Conservation (phyloP, 2,113 vertebrate species). For the Heteronetta atricapilla region DNA sequence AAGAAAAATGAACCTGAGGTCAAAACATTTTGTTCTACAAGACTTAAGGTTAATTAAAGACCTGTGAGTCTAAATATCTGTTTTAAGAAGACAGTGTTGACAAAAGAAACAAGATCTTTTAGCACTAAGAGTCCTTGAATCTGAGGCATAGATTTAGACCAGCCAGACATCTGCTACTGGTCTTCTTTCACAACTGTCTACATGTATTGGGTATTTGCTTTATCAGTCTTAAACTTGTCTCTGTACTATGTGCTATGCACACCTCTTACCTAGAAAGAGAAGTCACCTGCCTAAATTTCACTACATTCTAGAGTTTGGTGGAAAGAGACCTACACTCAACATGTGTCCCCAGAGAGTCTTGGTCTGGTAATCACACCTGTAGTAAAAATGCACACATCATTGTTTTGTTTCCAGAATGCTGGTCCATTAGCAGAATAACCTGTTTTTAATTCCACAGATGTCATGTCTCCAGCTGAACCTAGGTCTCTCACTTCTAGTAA, state of each 20-base stretch:
- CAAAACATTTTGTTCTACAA: background rate
- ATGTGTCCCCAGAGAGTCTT: background rate
- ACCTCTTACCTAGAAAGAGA: background rate
- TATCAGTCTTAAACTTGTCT: background rate
- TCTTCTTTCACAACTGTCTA: background rate
- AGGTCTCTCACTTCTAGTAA: background rate
- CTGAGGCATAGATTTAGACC: background rate
- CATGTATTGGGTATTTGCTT: background rate
- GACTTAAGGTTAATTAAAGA: background rate
- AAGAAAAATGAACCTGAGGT: background rate
- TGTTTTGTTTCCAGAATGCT: background rate
- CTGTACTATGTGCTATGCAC: background rate
- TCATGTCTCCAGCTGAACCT: background rate
- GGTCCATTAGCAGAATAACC: background rate
- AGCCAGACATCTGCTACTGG: background rate
- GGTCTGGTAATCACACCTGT: background rate
- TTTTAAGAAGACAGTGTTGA: background rate
- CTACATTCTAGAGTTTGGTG: background rate
- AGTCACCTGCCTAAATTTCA: background rate
- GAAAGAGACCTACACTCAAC: background rate
- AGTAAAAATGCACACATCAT: background rate
- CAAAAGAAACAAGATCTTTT: background rate
- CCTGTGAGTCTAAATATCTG: background rate
- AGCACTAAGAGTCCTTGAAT: background rate
- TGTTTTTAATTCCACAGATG: background rate